Percentiles rank a stretch among this genome's conserved stretches.
phyloP scores from a whole-genome alignment of 2,797 vertebrate species.

The Poecilia gillii region DNA sequence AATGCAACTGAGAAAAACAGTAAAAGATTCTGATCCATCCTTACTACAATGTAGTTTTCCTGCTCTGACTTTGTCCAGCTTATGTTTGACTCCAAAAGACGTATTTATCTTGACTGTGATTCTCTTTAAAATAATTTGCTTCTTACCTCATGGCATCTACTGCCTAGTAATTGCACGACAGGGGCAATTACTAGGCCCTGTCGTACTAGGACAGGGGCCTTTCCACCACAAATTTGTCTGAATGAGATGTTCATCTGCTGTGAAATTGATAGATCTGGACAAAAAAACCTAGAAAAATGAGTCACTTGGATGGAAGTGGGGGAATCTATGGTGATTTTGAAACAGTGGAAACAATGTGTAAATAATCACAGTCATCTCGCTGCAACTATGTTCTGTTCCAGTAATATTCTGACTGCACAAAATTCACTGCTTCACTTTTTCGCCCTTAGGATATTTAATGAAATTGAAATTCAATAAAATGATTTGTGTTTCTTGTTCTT shows the following conservation, averaged over 20 bases:
- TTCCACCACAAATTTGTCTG: not conserved
- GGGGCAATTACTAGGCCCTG: too few species aligned
- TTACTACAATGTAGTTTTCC: conserved; percentile 1
- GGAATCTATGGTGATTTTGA: not conserved
- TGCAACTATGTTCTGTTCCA: not conserved
- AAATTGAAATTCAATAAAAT: not conserved
- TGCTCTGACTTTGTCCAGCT: not conserved
- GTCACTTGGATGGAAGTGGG: not conserved
- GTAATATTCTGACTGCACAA: not conserved
- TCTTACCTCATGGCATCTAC: conserved; percentile 1
- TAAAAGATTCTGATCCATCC: conserved; percentile 19
- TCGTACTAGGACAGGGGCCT: too few species aligned
- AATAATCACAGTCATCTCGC: not conserved
- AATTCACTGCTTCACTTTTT: not conserved
- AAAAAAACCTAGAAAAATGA: not conserved
- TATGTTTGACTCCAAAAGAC: conserved; percentile 19
- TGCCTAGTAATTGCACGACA: conserved; percentile 7
- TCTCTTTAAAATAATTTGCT: conserved; percentile 20
- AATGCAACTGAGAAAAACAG: too few species aligned
- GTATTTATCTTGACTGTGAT: conserved; percentile 11
- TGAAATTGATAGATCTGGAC: conserved; percentile 13
- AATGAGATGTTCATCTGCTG: not conserved
- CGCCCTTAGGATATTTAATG: not conserved
- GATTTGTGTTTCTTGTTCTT: not conserved
- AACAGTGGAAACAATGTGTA: not conserved